These are phyloP conservation scores for Marmota flaviventris DNA, from an alignment of 2,113 vertebrate species.

Conservation along the genomic window DNA sequence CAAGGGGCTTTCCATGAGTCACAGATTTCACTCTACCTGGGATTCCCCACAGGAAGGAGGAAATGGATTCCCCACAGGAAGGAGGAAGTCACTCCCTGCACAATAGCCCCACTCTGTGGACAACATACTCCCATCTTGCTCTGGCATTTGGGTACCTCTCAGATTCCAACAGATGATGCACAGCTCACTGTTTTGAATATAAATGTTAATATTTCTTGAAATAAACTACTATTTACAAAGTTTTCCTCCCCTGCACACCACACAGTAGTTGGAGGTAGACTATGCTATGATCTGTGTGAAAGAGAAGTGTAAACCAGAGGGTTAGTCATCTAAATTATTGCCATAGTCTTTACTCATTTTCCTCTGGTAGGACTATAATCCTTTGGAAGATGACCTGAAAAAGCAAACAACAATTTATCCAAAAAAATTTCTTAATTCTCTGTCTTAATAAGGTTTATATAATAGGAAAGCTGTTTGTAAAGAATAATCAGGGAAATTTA, in stretches of 20 bases:
- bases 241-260: background rate
- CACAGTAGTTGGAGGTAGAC: background rate
- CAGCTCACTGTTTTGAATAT: background rate
- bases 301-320: background rate
- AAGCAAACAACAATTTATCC: background rate
- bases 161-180: background rate
- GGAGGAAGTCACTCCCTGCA: background rate
- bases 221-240: constrained; percentile 7
- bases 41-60: background rate
- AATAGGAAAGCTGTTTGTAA: background rate
- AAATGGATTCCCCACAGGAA: background rate
- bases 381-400: background rate
- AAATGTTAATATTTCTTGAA: background rate
- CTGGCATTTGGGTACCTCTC: background rate
- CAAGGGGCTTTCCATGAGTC: background rate
- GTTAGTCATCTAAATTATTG: background rate
- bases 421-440: background rate
- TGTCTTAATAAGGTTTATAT: background rate
- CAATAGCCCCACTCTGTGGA: background rate
- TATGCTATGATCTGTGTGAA: background rate
- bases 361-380: background rate
- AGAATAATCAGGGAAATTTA: background rate
- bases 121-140: background rate
- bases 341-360: background rate
- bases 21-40: background rate